These are phyloP conservation scores for Heliconius erato DNA, from an alignment of 2,888 invertebrate genomes.

Conservation along the genomic window DNA sequence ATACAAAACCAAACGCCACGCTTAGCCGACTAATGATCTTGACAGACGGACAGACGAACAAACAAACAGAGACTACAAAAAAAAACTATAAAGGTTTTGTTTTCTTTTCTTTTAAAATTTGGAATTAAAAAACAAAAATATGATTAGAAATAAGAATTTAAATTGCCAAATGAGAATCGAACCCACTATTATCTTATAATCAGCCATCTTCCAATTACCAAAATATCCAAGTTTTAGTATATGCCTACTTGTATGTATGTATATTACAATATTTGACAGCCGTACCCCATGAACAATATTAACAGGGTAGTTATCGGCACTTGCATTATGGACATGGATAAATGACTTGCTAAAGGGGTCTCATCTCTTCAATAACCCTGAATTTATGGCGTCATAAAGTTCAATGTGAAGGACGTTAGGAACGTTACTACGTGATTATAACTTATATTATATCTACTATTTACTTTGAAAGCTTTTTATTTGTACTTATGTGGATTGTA, in stretches of 20 bases:
- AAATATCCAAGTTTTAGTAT: background rate
- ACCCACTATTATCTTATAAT: too few species aligned
- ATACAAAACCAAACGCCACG: background rate
- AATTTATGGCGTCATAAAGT: slow-evolving; percentile 46
- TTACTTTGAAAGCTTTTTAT: background rate
- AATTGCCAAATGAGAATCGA: too few species aligned
- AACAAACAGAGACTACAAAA: too few species aligned
- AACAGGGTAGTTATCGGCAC: slow-evolving; percentile 26
- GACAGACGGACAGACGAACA: too few species aligned
- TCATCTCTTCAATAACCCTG: slow-evolving; percentile 39
- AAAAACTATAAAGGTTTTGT: too few species aligned
- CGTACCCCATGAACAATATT: slow-evolving; percentile 14
- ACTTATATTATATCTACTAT: background rate
- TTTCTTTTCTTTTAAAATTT: too few species aligned
- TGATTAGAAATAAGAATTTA: too few species aligned
- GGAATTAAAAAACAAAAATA: too few species aligned
- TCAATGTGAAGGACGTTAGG: slow-evolving; percentile 30
- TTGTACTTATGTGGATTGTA: too few species aligned
- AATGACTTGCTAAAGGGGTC: slow-evolving; percentile 41
- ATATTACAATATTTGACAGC: background rate
- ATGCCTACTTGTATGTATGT: background rate
- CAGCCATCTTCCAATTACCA: too few species aligned
- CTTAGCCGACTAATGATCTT: background rate
- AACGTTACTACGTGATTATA: slow-evolving; percentile 5
- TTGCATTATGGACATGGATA: slow-evolving; percentile 34